Evolutionary conservation across 1,140 invertebrate species (phyloP).

Genomic region (Bombus difficillimus): DNA sequence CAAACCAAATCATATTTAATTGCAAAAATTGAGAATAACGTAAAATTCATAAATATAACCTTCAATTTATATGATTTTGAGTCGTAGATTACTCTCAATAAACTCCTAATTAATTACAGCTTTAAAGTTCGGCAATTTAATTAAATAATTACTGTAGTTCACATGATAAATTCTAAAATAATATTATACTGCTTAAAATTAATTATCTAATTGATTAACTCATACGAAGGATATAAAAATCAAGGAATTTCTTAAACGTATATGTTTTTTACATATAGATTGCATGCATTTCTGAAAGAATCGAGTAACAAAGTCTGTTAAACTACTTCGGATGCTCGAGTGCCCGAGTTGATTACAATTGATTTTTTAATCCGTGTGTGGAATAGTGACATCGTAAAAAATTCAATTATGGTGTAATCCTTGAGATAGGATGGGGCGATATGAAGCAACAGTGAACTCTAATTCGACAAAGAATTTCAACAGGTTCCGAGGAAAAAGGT

Average conservation of each 20-base stretch:
- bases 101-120: no score
- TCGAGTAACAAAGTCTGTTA: background rate
- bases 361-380: background rate
- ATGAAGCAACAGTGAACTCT: background rate
- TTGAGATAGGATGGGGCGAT: background rate
- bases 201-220: no score
- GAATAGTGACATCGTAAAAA: background rate
- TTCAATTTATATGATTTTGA: background rate
- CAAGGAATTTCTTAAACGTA: background rate
- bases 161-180: no score
- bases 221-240: no score
- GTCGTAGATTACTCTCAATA: no score
- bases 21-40: no score
- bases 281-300: background rate
- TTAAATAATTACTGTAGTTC: no score
- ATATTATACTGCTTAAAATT: no score
- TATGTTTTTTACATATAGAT: background rate
- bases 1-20: no score
- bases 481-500: background rate
- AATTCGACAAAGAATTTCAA: background rate
- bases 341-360: background rate
- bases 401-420: conserved; percentile 7
- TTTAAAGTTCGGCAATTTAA: no score
- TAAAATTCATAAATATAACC: background rate
- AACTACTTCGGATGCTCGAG: background rate